A percentile compares a stretch with the other conserved stretches of the same genome.
phyloP scores from a whole-genome alignment of 2,113 vertebrate species.

The Malurus elegans region DNA sequence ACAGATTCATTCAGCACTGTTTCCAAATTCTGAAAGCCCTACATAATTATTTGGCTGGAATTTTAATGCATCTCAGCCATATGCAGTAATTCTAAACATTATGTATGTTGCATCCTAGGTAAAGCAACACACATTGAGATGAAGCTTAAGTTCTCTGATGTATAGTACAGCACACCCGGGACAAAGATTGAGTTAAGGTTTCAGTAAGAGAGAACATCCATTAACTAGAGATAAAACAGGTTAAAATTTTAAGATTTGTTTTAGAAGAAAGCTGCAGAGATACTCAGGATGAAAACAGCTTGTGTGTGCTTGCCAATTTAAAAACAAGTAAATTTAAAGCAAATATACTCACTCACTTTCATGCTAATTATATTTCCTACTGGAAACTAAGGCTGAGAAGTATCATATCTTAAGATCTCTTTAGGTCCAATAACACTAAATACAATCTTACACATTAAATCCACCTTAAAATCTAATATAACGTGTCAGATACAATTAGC shows the following conservation, averaged over 20 bases:
- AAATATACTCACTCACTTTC: not conserved
- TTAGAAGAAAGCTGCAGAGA: not conserved
- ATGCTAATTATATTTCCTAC: not conserved
- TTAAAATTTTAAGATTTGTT: not conserved
- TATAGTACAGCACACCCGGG: not conserved
- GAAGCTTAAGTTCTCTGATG: not conserved
- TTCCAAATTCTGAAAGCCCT: not conserved
- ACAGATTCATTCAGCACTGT: not conserved
- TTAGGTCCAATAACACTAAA: not conserved
- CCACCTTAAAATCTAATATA: not conserved
- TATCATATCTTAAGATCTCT: not conserved
- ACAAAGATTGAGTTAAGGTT: not conserved
- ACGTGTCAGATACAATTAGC: not conserved
- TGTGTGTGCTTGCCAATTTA: not conserved
- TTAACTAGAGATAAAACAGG: not conserved
- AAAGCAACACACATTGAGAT: not conserved
- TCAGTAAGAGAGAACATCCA: not conserved
- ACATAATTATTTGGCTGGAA: not conserved
- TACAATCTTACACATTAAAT: not conserved
- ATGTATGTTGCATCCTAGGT: not conserved
- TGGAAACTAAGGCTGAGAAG: not conserved
- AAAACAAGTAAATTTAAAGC: not conserved
- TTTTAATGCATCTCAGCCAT: not conserved
- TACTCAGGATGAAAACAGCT: not conserved
- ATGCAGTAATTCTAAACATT: not conserved